These are phyloP conservation scores for Heliconius hortense DNA, from an alignment of 2,888 invertebrate genomes.

Conservation along the genomic window DNA sequence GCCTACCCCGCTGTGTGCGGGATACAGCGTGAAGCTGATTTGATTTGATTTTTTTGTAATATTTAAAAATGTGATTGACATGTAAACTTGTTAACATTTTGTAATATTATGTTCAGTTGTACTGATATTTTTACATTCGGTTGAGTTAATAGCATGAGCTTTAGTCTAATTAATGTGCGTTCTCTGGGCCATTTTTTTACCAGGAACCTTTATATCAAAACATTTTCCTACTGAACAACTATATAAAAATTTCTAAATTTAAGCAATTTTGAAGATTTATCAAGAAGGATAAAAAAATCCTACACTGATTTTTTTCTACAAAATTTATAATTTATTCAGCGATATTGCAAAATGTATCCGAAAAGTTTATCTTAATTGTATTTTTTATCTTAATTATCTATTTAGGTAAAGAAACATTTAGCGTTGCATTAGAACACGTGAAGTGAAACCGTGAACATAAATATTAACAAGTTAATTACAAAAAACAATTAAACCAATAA, in stretches of 20 bases:
- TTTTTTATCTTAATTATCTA: neutral
- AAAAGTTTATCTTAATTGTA: slow-evolving; percentile 1
- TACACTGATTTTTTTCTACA: neutral
- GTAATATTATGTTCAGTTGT: too few relatives aligned
- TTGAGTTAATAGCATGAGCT: too few relatives aligned
- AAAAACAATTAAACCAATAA: slow-evolving; percentile 59
- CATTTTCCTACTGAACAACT: too few relatives aligned
- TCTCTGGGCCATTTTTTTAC: too few relatives aligned
- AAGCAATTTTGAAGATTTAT: too few relatives aligned
- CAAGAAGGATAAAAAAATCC: neutral
- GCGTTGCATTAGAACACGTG: slow-evolving; percentile 34
- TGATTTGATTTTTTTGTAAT: neutral
- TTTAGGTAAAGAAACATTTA: slow-evolving; percentile 21
- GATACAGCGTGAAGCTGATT: too few relatives aligned
- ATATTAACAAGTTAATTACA: slow-evolving; percentile 65
- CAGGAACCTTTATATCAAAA: too few relatives aligned
- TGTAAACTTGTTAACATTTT: too few relatives aligned
- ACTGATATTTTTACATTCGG: too few relatives aligned
- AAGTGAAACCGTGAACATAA: slow-evolving; percentile 47
- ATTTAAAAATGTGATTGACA: neutral
- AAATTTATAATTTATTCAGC: neutral
- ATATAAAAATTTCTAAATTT: too few relatives aligned
- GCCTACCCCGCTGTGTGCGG: too few relatives aligned
- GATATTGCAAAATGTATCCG: neutral
- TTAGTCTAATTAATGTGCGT: too few relatives aligned